A percentile compares a stretch with the other conserved stretches of the same genome.
Conservation (phyloP, 2,888 invertebrate species). For the Aspidiotus destructor region DNA sequence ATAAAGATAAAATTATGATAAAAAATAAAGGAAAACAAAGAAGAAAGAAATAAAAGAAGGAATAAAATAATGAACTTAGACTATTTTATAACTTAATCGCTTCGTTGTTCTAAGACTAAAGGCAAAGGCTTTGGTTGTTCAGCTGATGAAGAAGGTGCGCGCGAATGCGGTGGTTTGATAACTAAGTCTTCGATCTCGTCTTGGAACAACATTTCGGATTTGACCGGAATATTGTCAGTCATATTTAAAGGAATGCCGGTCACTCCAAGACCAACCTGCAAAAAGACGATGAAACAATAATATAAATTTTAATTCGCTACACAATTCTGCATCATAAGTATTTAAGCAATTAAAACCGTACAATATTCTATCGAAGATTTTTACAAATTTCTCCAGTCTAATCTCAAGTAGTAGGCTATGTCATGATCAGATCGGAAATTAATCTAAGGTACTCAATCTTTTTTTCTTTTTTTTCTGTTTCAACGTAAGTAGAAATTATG, state of each 20-base stretch:
- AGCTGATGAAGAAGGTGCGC: constrained; percentile 34
- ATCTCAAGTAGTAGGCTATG: no score
- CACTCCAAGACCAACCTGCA: constrained; percentile 48
- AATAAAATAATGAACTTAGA: not conserved
- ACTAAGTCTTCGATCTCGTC: constrained; percentile 55
- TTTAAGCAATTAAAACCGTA: no score
- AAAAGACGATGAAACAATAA: not conserved
- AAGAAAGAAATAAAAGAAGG: constrained; percentile 5
- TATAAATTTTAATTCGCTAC: no score
- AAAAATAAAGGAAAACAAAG: no score
- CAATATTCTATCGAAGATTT: no score
- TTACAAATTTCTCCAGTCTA: no score
- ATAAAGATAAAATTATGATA: no score
- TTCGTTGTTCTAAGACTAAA: constrained; percentile 38
- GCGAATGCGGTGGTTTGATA: constrained; percentile 46
- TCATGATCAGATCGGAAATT: no score
- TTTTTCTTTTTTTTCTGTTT: no score
- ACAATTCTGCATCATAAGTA: no score
- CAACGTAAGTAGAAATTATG: no score
- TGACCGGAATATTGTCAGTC: constrained; percentile 54
- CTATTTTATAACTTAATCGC: constrained; percentile 35
- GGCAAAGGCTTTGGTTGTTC: constrained; percentile 36
- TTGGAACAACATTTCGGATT: constrained; percentile 53
- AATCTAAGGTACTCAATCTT: no score
- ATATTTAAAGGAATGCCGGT: constrained; percentile 58